These are phyloP conservation scores for Chaetorhynchus papuensis DNA, from an alignment of 2,113 vertebrate genomes.

Conservation along the genomic window DNA sequence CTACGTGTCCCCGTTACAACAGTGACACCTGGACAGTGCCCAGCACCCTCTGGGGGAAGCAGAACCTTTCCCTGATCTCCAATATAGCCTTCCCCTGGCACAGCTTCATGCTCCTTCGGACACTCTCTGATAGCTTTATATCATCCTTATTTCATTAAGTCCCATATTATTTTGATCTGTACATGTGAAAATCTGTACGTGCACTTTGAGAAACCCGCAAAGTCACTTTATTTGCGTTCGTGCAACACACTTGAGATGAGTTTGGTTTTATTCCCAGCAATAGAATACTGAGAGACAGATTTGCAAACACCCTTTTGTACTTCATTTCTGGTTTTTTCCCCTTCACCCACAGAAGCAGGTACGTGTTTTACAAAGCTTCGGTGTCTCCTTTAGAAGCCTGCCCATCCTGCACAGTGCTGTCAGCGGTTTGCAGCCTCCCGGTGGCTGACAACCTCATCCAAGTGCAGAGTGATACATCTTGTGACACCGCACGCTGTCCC, in stretches of 20 bases:
- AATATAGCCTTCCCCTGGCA: fast-evolving
- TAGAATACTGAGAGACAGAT: background rate
- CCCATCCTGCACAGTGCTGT: background rate
- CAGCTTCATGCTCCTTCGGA: background rate
- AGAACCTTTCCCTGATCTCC: background rate
- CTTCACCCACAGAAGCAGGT: background rate
- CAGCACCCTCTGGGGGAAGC: background rate
- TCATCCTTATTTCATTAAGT: background rate
- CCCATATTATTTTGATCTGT: background rate
- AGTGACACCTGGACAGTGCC: background rate
- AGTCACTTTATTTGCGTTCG: fast-evolving
- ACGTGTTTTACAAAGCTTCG: background rate
- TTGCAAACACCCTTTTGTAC: background rate
- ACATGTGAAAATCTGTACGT: background rate
- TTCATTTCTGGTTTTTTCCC: background rate
- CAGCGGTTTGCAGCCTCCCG: conserved; percentile 8
- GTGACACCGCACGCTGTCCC: conserved; percentile 6
- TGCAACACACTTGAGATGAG: background rate
- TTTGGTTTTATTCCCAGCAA: background rate
- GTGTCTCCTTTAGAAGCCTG: background rate
- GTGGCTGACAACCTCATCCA: conserved; percentile 35
- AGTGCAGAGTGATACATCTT: conserved; percentile 13
- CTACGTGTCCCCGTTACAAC: too few relatives aligned
- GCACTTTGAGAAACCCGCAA: background rate
- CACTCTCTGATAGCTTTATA: background rate